phyloP scores from a whole-genome alignment of 2,888 invertebrate species.

The Apamea epomidion region DNA sequence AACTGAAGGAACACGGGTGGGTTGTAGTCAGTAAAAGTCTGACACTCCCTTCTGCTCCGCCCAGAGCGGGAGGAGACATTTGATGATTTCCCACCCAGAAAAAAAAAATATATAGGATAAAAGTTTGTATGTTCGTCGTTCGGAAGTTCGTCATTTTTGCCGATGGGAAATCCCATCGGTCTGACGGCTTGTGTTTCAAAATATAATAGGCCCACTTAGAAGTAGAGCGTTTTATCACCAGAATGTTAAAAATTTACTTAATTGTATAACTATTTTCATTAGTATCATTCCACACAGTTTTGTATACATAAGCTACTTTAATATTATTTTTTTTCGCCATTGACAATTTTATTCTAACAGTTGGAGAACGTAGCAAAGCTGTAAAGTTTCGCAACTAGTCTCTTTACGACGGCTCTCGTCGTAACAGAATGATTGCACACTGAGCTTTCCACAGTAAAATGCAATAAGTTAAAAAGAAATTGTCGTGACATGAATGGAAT shows the following conservation, averaged over 20 bases:
- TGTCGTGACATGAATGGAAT: constrained; percentile 75
- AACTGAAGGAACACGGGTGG: no score
- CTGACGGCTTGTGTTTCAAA: not conserved
- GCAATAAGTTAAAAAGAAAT: constrained; percentile 80
- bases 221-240: not conserved
- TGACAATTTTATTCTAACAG: constrained; percentile 80
- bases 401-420: constrained; percentile 83
- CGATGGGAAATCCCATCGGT: no score
- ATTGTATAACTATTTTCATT: constrained; percentile 15
- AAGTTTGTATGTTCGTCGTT: no score
- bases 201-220: not conserved
- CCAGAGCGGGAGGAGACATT: no score
- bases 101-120: no score
- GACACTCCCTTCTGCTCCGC: no score
- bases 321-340: constrained; percentile 74
- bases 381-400: constrained; percentile 84
- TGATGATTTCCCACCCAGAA: no score
- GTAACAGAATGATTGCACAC: constrained; percentile 84
- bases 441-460: constrained; percentile 80
- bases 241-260: not conserved
- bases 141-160: not conserved
- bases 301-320: constrained; percentile 32
- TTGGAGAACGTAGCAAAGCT: constrained; percentile 74
- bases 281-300: constrained; percentile 19
- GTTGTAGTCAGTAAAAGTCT: no score